These are phyloP conservation scores for Ctenomys sociabilis DNA, from an alignment of 2,113 vertebrate species.

Conservation along the genomic window DNA sequence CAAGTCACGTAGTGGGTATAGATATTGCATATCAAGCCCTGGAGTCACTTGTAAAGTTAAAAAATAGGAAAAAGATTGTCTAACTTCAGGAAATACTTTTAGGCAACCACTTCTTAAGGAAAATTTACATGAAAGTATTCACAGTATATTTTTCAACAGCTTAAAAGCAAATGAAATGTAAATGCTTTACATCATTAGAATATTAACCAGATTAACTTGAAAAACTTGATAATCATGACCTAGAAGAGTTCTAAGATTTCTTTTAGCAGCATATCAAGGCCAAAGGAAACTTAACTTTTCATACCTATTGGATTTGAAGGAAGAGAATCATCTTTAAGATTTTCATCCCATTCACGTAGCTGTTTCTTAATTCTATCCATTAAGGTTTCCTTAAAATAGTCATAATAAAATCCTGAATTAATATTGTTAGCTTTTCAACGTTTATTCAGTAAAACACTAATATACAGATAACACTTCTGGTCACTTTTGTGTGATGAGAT, in stretches of 20 bases:
- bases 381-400: conserved; percentile 92
- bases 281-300: conserved; percentile 1
- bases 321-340: conserved; percentile 97
- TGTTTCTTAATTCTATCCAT: conserved; percentile 98
- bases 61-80: background rate
- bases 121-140: background rate
- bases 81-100: background rate
- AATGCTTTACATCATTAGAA: background rate
- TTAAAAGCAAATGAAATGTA: background rate
- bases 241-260: background rate
- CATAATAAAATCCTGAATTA: background rate
- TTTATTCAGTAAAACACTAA: background rate
- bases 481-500: background rate
- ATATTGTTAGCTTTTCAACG: background rate
- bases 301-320: conserved; percentile 96
- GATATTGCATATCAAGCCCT: background rate
- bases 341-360: conserved; percentile 98
- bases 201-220: background rate
- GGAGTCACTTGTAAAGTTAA: background rate
- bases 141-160: background rate
- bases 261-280: background rate
- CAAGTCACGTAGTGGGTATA: background rate
- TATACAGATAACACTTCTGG: background rate
- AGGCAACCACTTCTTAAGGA: background rate
- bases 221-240: background rate